Conservation (phyloP, 37 sponge, comb jelly and placozoan genomes). For the Ianthella basta region DNA sequence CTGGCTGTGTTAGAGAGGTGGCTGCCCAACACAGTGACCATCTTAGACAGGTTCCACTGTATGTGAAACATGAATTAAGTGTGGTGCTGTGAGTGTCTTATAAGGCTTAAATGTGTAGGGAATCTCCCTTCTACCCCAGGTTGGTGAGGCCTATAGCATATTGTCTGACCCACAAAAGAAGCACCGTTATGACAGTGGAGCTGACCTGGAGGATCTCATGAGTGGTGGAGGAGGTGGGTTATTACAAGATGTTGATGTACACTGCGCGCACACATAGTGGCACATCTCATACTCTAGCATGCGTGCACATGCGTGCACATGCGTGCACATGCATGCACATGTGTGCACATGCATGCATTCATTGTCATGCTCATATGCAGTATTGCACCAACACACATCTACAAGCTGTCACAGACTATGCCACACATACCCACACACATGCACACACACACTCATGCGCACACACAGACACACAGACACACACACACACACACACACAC, state of each 20-base stretch:
- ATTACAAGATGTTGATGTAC: not conserved
- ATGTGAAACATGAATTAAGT: too few species aligned
- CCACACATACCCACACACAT: too few species aligned
- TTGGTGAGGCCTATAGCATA: conserved; percentile 92
- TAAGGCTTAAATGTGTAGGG: not conserved
- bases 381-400: too few species aligned
- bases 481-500: conserved; percentile 22
- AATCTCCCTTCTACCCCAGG: not conserved
- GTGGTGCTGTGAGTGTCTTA: not conserved
- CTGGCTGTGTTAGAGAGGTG: too few species aligned
- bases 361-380: not conserved
- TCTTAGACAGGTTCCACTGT: too few species aligned
- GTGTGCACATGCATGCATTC: conserved; percentile 9
- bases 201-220: conserved; percentile 90
- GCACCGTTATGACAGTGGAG: conserved; percentile 90
- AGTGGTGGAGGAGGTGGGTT: conserved; percentile 53
- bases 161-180: conserved; percentile 88
- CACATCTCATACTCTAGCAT: not conserved
- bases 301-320: conserved; percentile 3
- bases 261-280: not conserved
- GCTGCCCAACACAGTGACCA: too few species aligned
- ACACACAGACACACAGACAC: not conserved
- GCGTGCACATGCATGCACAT: not conserved
- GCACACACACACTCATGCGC: too few species aligned
- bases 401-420: too few species aligned